Percentiles rank a stretch among this genome's conserved stretches.
These are phyloP conservation scores for Catamblyrhynchus diadema DNA, from an alignment of 2,797 vertebrate genomes.

Conservation along the genomic window DNA sequence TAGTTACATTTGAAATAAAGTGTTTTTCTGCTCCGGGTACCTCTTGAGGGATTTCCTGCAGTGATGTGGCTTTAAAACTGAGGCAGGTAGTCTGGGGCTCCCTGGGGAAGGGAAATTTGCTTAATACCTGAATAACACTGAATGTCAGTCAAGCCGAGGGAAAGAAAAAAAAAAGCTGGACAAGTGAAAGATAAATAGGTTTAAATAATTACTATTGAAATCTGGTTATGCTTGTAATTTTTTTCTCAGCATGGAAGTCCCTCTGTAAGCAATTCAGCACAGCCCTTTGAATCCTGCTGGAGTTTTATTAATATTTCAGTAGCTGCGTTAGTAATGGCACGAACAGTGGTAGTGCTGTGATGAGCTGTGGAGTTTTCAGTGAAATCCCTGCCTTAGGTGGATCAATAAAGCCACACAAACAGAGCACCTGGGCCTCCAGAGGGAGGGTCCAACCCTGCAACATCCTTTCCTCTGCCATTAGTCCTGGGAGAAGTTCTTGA, in stretches of 20 bases:
- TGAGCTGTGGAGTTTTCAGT: conserved; percentile 13
- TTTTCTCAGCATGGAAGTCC: conserved; percentile 58
- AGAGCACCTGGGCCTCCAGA: neutral
- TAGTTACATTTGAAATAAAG: conserved; percentile 38
- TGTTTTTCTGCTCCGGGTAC: conserved; percentile 16
- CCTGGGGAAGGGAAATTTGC: neutral
- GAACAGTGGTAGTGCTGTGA: neutral
- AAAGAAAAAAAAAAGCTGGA: neutral
- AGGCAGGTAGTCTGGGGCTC: neutral
- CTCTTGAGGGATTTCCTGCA: conserved; percentile 36
- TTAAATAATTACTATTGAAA: conserved; percentile 53
- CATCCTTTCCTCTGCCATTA: neutral
- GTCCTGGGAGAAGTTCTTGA: neutral
- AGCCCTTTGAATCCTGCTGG: neutral
- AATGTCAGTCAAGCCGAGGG: neutral
- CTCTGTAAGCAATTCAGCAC: conserved; percentile 27
- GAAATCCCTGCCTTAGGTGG: neutral
- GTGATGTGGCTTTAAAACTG: conserved; percentile 36
- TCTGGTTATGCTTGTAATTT: conserved; percentile 39
- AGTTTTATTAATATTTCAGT: conserved; percentile 57
- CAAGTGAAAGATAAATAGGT: conserved; percentile 45
- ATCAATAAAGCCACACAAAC: neutral
- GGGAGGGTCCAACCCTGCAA: neutral
- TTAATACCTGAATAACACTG: neutral
- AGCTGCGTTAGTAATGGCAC: neutral